Conservation (phyloP, 1,140 invertebrate genomes). For the Lordiphosa clarofinis region DNA sequence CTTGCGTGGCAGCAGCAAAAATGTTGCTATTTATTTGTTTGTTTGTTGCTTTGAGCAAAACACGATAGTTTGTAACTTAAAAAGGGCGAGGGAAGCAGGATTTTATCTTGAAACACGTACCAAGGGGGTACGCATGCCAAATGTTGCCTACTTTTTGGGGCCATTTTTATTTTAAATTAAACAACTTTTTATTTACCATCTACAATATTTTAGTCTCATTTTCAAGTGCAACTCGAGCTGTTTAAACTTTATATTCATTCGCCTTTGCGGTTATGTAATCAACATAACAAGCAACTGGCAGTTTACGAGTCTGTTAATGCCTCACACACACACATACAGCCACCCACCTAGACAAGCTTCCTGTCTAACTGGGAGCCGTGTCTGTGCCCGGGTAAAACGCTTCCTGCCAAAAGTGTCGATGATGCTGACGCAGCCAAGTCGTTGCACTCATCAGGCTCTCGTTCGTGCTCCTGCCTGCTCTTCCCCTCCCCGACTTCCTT, state of each 20-base stretch:
- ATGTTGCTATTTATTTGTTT: constrained; percentile 21
- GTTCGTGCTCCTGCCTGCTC: background rate
- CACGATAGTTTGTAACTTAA: constrained; percentile 17
- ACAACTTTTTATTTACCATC: constrained; percentile 5
- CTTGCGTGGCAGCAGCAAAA: constrained; percentile 37
- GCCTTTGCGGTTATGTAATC: constrained; percentile 54
- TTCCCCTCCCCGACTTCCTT: background rate
- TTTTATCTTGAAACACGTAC: constrained; percentile 42
- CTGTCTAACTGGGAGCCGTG: constrained; percentile 56
- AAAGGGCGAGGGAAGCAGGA: background rate
- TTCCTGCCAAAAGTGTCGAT: constrained; percentile 69
- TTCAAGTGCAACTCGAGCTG: constrained; percentile 41
- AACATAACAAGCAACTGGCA: constrained; percentile 75
- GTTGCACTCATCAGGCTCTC: constrained; percentile 67
- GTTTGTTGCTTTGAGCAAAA: constrained; percentile 19
- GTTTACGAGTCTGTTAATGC: constrained; percentile 75
- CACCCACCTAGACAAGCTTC: constrained; percentile 63
- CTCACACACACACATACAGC: constrained; percentile 39
- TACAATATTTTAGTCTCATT: constrained; percentile 1
- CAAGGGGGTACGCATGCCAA: constrained; percentile 14
- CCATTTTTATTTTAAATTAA: too few species aligned
- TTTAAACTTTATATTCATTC: constrained; percentile 47
- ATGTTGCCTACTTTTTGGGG: constrained; percentile 44
- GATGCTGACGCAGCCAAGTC: constrained; percentile 59
- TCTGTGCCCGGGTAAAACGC: constrained; percentile 56